Evolutionary conservation across 2,113 vertebrate genomes (phyloP).

Genomic region (Boulengeromyrus knoepffleri): DNA sequence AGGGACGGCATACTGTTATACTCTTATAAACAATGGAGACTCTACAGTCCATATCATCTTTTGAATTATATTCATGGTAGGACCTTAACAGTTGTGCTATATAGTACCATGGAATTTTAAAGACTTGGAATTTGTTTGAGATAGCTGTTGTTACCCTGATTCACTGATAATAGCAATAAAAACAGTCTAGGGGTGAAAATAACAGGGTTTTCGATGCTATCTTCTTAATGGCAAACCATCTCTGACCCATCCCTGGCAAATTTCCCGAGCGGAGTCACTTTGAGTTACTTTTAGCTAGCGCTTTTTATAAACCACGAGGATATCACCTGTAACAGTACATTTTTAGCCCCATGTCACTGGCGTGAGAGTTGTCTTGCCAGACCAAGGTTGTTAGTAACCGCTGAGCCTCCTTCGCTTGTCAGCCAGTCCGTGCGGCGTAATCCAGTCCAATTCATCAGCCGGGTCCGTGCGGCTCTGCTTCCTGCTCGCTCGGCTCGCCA

Average conservation of each 20-base stretch:
- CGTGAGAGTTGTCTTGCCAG: neutral
- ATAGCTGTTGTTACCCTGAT: neutral
- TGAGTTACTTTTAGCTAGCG: neutral
- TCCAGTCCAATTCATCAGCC: conserved; percentile 16
- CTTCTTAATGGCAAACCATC: neutral
- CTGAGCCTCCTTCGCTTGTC: conserved; percentile 12
- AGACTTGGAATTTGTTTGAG: neutral
- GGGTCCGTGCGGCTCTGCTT: conserved; percentile 2
- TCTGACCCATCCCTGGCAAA: neutral
- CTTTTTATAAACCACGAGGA: neutral
- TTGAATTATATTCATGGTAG: neutral
- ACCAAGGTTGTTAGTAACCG: neutral
- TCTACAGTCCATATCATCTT: neutral
- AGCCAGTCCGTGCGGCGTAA: neutral
- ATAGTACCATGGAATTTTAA: neutral
- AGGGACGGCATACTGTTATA: neutral
- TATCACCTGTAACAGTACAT: neutral
- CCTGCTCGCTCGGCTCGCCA: neutral
- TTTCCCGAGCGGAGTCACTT: neutral
- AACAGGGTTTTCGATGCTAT: neutral
- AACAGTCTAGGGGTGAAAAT: neutral
- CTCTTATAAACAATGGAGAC: neutral
- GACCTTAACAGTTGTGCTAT: neutral
- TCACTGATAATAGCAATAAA: neutral
- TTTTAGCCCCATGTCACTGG: conserved; percentile 3